phyloP scores from a whole-genome alignment of 2,113 vertebrate genomes.

The Camelus dromedarius region DNA sequence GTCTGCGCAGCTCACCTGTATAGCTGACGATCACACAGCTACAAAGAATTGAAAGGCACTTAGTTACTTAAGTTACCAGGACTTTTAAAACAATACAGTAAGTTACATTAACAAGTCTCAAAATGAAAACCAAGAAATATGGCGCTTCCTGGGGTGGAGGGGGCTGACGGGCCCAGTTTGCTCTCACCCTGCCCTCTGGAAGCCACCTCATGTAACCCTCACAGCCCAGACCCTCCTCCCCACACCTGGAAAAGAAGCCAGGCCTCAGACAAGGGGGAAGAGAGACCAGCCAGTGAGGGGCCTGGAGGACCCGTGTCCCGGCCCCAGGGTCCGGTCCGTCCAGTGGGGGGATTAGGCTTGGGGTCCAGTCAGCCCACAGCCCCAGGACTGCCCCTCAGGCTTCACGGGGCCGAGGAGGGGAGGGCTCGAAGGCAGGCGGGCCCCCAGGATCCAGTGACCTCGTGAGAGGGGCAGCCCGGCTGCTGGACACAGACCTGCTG shows the following conservation, averaged over 20 bases:
- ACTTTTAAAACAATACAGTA: neutral
- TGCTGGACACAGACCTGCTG: constrained; percentile 87
- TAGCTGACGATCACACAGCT: constrained; percentile 93
- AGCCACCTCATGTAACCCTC: neutral
- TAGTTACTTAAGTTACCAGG: neutral
- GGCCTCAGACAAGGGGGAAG: neutral
- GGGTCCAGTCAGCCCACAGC: neutral
- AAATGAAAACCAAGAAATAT: too few species aligned
- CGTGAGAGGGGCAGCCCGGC: accelerated
- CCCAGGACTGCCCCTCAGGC: neutral
- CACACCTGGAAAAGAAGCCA: neutral
- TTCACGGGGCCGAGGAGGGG: neutral
- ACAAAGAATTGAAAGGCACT: constrained; percentile 23
- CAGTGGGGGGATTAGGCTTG: too few species aligned
- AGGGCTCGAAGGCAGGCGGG: neutral
- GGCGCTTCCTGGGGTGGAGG: neutral
- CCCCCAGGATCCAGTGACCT: accelerated
- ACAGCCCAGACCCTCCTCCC: neutral
- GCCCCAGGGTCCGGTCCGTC: too few species aligned
- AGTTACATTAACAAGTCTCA: neutral
- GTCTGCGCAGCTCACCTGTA: constrained; percentile 90
- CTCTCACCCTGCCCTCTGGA: too few species aligned
- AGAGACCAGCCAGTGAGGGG: too few species aligned
- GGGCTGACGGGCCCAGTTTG: neutral
- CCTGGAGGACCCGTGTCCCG: too few species aligned